Evolutionary conservation across 2,888 invertebrate species (phyloP), one percentile per base, ranked within the genome.

Genomic region (Drosophila mettleri): DNA sequence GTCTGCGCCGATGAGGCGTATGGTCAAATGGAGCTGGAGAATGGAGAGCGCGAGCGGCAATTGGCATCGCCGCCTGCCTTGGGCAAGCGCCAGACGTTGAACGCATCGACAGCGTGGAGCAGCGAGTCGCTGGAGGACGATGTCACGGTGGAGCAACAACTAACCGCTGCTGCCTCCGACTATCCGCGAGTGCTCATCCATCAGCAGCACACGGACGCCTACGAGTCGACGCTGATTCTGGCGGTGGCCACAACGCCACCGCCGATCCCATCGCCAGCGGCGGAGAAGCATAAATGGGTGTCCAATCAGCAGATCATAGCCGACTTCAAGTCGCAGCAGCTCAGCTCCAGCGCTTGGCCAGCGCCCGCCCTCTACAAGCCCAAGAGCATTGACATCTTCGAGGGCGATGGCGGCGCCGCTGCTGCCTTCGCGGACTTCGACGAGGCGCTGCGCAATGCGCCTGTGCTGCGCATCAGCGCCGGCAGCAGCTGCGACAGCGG

Each of bases 311-410:
- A 84, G 58, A 86, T 84, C 3, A 80, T 86, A 3, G 79, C 88
- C 3, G 76, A 70, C 48, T 87, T 89, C 39, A 68, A 79, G 33
- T 81, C 38, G 27, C 76, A 63, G 16, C 74, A 62, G 31, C 70
- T 9, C 24, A 16, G 8, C 14, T 8, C 20, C 16, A 24, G 38
- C 59, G 55, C 22, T 14, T 83, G 82, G 85, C 71, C 84, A 10
- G 74, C 72, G 0, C 75, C 85, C 2, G 58, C 74, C 0, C 27
- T 91, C 3, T 90, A 90, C 60, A 91, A 91, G 67, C 71, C 88
- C n/a, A 88, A 85, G 22, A 91, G 91, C 57, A 88, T 92, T 8
- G 92, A 92, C 43, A 91, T 92, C n/a, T 92, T 92, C 46, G 85
- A 89, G 48, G 69, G 80, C 12, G 86, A 84, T 7, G 79, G 69